Evolutionary conservation across 2,113 vertebrate species (phyloP).

Genomic region (Sterna hirundo): DNA sequence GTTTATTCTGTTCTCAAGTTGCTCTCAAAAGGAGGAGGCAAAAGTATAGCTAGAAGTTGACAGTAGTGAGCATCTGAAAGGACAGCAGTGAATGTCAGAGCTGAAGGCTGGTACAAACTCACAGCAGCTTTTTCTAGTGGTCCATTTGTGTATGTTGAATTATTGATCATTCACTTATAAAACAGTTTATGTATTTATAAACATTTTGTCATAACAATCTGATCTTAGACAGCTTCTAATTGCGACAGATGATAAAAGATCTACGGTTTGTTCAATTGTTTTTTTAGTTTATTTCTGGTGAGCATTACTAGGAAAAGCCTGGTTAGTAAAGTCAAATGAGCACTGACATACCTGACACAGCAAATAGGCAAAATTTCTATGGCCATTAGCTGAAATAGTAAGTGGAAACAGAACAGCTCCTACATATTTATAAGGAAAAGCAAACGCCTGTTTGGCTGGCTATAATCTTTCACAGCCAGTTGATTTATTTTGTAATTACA

Average conservation of each 20-base stretch:
- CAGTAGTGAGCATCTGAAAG: background rate
- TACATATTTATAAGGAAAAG: slow-evolving; percentile 34
- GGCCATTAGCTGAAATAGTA: slow-evolving; percentile 18
- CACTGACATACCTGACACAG: slow-evolving; percentile 13
- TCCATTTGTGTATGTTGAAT: background rate
- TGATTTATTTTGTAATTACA: slow-evolving; percentile 36
- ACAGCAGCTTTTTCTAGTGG: background rate
- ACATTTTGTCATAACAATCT: background rate
- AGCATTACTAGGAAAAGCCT: background rate
- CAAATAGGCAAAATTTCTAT: slow-evolving; percentile 6
- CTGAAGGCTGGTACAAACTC: background rate
- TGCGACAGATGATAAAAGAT: background rate
- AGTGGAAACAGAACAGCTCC: slow-evolving; percentile 5
- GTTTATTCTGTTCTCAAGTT: background rate
- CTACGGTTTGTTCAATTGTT: background rate
- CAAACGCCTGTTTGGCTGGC: background rate
- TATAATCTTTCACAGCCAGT: slow-evolving; percentile 15
- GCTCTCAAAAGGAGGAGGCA: background rate
- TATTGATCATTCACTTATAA: background rate
- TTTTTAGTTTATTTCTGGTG: background rate
- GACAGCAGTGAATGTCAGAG: background rate
- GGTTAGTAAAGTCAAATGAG: slow-evolving; percentile 1
- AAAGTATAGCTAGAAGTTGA: background rate
- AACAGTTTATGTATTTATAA: background rate
- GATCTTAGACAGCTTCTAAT: background rate